Percentiles rank a stretch among this genome's conserved stretches.
phyloP scores from a whole-genome alignment of 2,888 invertebrate genomes.

The Brenthis ino region DNA sequence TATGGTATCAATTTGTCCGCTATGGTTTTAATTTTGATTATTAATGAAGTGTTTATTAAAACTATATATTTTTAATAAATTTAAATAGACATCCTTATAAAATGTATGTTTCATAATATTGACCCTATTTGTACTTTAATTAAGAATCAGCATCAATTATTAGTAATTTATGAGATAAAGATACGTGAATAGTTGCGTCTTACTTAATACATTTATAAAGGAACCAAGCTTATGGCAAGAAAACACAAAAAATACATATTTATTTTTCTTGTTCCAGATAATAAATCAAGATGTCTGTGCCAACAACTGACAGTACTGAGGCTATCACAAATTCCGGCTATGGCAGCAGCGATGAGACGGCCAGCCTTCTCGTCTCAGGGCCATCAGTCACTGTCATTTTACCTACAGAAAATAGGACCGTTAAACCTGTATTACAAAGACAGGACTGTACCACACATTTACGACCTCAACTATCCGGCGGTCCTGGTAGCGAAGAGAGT shows the following conservation, averaged over 20 bases:
- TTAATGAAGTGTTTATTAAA: too few relatives aligned
- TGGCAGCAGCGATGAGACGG: slow-evolving; percentile 91
- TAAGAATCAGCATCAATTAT: too few relatives aligned
- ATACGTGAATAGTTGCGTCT: too few relatives aligned
- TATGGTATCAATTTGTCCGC: too few relatives aligned
- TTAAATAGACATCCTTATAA: too few relatives aligned
- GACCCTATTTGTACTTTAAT: too few relatives aligned
- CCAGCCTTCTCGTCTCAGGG: slow-evolving; percentile 87
- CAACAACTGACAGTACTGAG: slow-evolving; percentile 80
- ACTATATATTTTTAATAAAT: too few relatives aligned
- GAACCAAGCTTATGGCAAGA: too few relatives aligned
- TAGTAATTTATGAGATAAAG: too few relatives aligned
- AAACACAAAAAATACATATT: not conserved
- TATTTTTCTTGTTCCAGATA: slow-evolving; percentile 62
- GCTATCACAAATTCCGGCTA: slow-evolving; percentile 84
- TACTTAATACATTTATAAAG: too few relatives aligned
- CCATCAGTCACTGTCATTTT: slow-evolving; percentile 81
- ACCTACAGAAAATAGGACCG: slow-evolving; percentile 75
- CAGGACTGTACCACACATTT: slow-evolving; percentile 93
- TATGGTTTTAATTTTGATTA: too few relatives aligned
- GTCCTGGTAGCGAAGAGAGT: slow-evolving; percentile 90
- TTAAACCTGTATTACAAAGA: slow-evolving; percentile 91
- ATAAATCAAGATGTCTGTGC: slow-evolving; percentile 66
- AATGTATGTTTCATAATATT: too few relatives aligned
- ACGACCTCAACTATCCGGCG: slow-evolving; percentile 86